These are phyloP conservation scores for Tupaia tana DNA, from an alignment of 2,113 vertebrate species.

Conservation along the genomic window DNA sequence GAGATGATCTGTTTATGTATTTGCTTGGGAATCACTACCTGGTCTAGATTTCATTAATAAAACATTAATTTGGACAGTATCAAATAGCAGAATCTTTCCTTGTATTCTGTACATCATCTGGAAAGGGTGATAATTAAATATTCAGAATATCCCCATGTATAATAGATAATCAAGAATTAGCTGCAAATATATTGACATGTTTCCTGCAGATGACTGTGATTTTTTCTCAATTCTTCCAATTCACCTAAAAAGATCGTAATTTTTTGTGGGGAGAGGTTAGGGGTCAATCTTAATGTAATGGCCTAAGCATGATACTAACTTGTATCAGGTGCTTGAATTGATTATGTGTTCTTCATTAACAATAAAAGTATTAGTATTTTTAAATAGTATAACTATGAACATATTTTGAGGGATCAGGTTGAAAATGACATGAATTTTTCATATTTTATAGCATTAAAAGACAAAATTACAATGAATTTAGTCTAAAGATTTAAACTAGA, in stretches of 20 bases:
- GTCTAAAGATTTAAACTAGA: no score
- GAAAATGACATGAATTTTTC: not conserved
- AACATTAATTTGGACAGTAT: not conserved
- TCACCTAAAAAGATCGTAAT: slow-evolving; percentile 15
- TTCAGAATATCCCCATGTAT: not conserved
- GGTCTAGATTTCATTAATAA: slow-evolving; percentile 34
- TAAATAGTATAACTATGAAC: not conserved
- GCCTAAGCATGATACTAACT: not conserved
- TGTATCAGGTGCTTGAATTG: not conserved
- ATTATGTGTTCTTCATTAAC: not conserved
- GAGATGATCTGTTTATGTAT: not conserved
- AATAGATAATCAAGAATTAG: not conserved
- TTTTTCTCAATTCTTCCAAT: slow-evolving; percentile 1
- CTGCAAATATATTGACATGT: not conserved
- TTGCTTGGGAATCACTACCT: slow-evolving; percentile 33
- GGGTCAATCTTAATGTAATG: not conserved
- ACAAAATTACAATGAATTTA: no score
- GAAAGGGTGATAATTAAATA: not conserved
- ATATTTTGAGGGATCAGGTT: not conserved
- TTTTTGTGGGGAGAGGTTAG: slow-evolving; percentile 35
- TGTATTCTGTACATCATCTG: slow-evolving; percentile 31
- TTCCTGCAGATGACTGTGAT: not conserved
- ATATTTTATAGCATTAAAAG: not conserved
- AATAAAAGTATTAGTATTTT: slow-evolving; percentile 37
- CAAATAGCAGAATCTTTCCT: not conserved